These are phyloP conservation scores for Lasioglossum calceatum DNA, from an alignment of 2,888 invertebrate genomes.

Conservation along the genomic window DNA sequence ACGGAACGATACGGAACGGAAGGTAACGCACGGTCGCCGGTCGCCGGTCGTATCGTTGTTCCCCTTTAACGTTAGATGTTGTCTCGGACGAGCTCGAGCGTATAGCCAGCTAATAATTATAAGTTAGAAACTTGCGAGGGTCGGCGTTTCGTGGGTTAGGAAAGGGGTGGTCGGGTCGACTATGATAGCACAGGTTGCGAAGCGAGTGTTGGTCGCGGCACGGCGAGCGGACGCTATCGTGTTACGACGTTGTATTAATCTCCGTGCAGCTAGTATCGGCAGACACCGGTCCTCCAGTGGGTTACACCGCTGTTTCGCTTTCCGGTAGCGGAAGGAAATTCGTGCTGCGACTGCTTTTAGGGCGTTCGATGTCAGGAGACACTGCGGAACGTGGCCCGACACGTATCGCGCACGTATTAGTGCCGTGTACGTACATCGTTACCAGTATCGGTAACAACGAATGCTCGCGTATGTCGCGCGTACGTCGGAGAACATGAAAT, in stretches of 20 bases:
- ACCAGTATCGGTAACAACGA: background rate
- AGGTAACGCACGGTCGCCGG: background rate
- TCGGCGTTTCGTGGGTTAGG: conserved; percentile 73
- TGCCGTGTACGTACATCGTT: background rate
- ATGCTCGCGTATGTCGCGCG: background rate
- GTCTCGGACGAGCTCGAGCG: conserved; percentile 59
- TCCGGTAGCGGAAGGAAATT: conserved; percentile 13
- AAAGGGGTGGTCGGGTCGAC: conserved; percentile 50
- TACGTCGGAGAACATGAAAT: background rate
- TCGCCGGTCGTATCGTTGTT: conserved; percentile 35
- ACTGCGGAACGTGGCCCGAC: background rate
- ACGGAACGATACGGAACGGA: conserved; percentile 13
- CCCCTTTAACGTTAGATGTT: conserved; percentile 38
- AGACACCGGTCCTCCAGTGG: conserved; percentile 66
- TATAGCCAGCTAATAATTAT: conserved; percentile 79
- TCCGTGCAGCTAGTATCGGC: conserved; percentile 78
- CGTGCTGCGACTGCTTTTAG: conserved; percentile 8
- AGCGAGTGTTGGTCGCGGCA: conserved; percentile 73
- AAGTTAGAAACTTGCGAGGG: conserved; percentile 80
- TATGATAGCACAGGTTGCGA: conserved; percentile 52
- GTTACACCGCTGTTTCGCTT: conserved; percentile 43
- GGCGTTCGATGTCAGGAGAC: background rate
- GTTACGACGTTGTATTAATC: conserved; percentile 81
- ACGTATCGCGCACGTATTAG: background rate
- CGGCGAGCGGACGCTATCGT: conserved; percentile 78